These are phyloP conservation scores for Halictus ligatus DNA, from an alignment of 2,888 invertebrate species.

Conservation along the genomic window DNA sequence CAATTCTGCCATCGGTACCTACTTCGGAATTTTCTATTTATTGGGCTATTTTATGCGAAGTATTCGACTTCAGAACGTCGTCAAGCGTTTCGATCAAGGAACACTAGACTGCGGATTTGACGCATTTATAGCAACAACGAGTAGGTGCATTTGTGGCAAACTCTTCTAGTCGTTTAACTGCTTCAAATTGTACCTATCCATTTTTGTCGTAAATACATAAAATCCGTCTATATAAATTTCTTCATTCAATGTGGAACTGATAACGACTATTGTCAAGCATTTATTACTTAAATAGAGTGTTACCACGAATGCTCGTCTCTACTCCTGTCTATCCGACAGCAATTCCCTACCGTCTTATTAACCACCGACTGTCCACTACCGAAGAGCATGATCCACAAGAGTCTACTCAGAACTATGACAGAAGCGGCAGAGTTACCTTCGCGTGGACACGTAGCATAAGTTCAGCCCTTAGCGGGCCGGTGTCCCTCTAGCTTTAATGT, in stretches of 20 bases:
- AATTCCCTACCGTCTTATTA: conserved; percentile 1
- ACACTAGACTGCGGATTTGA: too few relatives aligned
- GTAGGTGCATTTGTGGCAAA: too few relatives aligned
- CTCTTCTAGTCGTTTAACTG: too few relatives aligned
- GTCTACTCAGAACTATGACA: background rate
- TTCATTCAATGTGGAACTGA: too few relatives aligned
- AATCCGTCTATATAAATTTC: too few relatives aligned
- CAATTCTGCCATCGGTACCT: background rate
- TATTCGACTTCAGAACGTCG: too few relatives aligned
- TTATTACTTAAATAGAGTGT: background rate
- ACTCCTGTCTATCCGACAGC: background rate
- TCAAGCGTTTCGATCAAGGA: too few relatives aligned
- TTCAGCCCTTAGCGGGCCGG: conserved; percentile 46
- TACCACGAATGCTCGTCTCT: background rate
- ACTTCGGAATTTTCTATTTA: background rate
- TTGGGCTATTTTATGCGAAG: too few relatives aligned
- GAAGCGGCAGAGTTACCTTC: background rate
- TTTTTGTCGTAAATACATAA: too few relatives aligned
- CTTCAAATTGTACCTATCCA: too few relatives aligned
- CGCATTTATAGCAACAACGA: too few relatives aligned
- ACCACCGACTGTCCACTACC: background rate
- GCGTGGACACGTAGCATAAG: conserved; percentile 21
- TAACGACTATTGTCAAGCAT: background rate
- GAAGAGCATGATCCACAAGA: background rate
- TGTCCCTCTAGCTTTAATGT: conserved; percentile 79